A percentile compares a stretch with the other conserved stretches of the same genome.
These are phyloP conservation scores for Montipora cactus DNA, from an alignment of 64 coral and sea anemone genomes.

Conservation along the genomic window DNA sequence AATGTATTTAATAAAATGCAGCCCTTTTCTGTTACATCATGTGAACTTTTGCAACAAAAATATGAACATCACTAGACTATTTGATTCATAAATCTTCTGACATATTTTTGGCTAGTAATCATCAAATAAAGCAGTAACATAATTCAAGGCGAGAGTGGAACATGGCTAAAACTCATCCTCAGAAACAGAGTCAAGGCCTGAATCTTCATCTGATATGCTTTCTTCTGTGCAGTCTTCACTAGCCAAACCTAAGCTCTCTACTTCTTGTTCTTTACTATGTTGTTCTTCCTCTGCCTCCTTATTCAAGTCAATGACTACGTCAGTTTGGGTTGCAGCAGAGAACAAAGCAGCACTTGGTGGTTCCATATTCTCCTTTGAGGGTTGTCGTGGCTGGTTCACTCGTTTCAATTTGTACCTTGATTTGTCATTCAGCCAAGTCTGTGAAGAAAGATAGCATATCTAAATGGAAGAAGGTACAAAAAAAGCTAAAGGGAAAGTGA, in stretches of 20 bases:
- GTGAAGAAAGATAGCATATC: slow-evolving; percentile 4
- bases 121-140: neutral
- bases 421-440: slow-evolving; percentile 44
- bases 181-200: slow-evolving; percentile 42
- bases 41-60: neutral
- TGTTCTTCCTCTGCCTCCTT: too few relatives aligned
- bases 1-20: neutral
- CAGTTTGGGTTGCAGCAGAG: neutral
- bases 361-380: neutral
- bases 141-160: neutral
- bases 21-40: neutral
- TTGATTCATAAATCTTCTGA: neutral
- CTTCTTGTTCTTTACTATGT: too few relatives aligned
- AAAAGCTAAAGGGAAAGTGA: neutral
- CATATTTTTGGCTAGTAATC: slow-evolving; percentile 16
- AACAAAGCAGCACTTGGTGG: neutral
- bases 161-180: slow-evolving; percentile 18
- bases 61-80: neutral
- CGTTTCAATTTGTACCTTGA: slow-evolving; percentile 17
- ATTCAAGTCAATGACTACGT: neutral
- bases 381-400: slow-evolving; percentile 22
- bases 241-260: too few relatives aligned
- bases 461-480: neutral
- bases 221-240: too few relatives aligned
- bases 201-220: neutral